A percentile compares a stretch with the other conserved stretches of the same genome.
Conservation (phyloP, 2,888 invertebrate species). For the Strigamia maritima region DNA sequence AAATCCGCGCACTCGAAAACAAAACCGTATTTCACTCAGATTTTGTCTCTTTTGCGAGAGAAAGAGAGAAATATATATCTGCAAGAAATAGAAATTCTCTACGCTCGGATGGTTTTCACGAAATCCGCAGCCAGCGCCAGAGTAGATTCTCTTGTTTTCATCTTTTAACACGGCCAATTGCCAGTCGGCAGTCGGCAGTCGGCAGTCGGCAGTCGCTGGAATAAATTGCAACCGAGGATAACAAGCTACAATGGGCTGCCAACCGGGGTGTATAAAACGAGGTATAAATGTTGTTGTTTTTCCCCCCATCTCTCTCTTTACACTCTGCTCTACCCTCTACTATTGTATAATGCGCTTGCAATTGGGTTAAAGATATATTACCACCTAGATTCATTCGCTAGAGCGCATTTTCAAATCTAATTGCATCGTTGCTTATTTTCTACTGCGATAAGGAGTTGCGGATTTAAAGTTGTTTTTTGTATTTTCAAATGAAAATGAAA, state of each 20-base stretch:
- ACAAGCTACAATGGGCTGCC: neutral
- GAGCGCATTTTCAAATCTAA: no score
- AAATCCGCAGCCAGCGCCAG: neutral
- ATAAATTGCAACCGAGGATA: neutral
- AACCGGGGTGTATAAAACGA: neutral
- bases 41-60: neutral
- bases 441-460: no score
- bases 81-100: neutral
- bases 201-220: neutral
- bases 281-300: neutral
- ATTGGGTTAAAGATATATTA: no score
- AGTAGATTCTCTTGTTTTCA: conserved; percentile 4
- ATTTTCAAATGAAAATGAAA: no score
- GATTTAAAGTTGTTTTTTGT: no score
- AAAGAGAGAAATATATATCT: neutral
- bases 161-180: neutral
- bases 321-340: no score
- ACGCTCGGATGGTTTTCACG: neutral
- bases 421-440: no score
- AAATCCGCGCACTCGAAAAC: neutral
- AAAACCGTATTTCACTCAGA: neutral
- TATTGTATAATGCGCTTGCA: no score
- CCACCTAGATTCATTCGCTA: no score
- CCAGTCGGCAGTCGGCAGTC: neutral
- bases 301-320: no score